Base-by-base conservation (phyloP, 2,888 invertebrate genomes). In the Tethea ocularis region DNA sequence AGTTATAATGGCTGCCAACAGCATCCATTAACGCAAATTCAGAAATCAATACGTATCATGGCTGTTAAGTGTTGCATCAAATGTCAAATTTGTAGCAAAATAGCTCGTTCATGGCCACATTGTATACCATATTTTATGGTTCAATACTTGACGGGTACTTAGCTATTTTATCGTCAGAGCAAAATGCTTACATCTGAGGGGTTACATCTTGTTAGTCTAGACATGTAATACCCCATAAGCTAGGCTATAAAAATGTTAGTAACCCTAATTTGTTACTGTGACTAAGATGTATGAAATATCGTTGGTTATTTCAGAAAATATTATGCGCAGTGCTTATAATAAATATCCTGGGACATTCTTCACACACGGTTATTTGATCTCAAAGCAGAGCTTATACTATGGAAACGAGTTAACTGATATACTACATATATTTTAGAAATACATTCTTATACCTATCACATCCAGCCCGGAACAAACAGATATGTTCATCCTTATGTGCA, bases 221-320 rank as follows among this genome's bases (percentile, higher is more conserved):
- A 46, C 46, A 46, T 46, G 46, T 46, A 46, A 46, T 46, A 20
- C 46, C 8, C 46, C n/a, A 46, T 46, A 46, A 46, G 46, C 46
- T 46, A 46, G 46, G 46, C 46, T 20, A 46, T 46, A 46, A 46
- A 46, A 46, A 46, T 46, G 46, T 46, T 46, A 46, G 46, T 20
- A 46, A 46, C 46, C 46, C 20, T 46, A 46, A 46, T 46, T 46
- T 46, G 46, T 46, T 46, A 8, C 46, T 46, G 46, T 46, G 46
- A 46, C 46, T 20, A 46, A 20, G 46, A 20, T 46, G 46, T 46
- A 20, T 2, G 8, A 46, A 46, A 41, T 17, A 46, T 20, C 20
- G 33, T 46, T n/a, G 7, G 46, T 20, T 46, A 20, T 4, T 29
- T 10, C 36, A 15, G 15, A 36, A 15, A 41, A 15, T 46, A 46